These are phyloP conservation scores for Mimas tiliae DNA, from an alignment of 2,888 invertebrate genomes.

Conservation along the genomic window DNA sequence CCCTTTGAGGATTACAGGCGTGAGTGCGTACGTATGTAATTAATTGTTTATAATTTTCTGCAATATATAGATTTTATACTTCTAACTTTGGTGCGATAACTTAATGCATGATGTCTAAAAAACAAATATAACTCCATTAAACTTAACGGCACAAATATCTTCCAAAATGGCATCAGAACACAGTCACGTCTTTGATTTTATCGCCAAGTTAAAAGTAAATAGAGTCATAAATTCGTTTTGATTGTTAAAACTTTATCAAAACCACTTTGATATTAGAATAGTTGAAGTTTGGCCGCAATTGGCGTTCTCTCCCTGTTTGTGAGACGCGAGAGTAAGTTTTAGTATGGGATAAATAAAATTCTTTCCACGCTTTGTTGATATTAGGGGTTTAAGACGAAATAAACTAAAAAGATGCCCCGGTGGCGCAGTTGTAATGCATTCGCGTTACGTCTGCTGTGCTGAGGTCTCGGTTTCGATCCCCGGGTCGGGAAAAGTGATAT, in stretches of 20 bases:
- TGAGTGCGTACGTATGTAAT: too few species aligned
- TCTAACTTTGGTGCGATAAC: not conserved
- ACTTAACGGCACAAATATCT: slow-evolving; percentile 1
- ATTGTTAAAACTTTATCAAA: slow-evolving; percentile 23
- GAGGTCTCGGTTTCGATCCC: too few species aligned
- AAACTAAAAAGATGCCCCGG: too few species aligned
- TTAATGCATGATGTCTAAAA: not conserved
- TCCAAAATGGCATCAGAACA: not conserved
- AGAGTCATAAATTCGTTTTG: slow-evolving; percentile 16
- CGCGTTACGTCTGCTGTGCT: too few species aligned
- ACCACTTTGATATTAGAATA: slow-evolving; percentile 20
- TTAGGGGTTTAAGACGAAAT: not conserved
- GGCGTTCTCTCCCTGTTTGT: slow-evolving; percentile 1
- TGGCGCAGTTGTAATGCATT: too few species aligned
- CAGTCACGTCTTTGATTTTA: slow-evolving; percentile 8
- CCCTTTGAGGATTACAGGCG: too few species aligned
- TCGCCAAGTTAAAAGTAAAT: slow-evolving; percentile 16
- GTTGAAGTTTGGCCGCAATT: slow-evolving; percentile 18
- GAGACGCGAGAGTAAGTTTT: not conserved
- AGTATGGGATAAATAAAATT: slow-evolving; percentile 4
- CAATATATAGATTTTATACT: too few species aligned
- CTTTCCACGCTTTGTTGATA: not conserved
- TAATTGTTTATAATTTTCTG: too few species aligned
- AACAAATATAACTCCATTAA: not conserved
- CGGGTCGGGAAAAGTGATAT: too few species aligned